Evolutionary conservation across 2,113 vertebrate genomes (phyloP).

Genomic region (Columba livia): DNA sequence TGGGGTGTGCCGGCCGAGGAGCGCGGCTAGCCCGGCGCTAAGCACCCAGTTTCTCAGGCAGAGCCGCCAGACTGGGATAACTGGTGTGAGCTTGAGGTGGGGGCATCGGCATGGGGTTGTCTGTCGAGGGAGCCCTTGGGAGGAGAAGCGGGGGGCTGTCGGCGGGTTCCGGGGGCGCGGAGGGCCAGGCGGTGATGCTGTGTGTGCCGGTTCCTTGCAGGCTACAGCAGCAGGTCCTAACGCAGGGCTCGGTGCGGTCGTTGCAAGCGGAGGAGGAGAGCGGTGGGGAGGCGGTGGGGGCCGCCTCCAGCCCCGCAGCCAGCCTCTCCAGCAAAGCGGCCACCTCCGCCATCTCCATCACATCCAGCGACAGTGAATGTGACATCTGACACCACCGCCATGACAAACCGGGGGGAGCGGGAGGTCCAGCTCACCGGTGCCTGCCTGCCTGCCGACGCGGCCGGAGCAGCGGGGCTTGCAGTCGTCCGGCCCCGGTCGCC

Average conservation of each 20-base stretch:
- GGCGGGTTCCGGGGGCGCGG: neutral
- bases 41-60: neutral
- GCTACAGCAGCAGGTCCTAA: constrained; percentile 96
- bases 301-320: constrained; percentile 90
- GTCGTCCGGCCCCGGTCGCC: neutral
- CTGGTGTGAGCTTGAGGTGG: neutral
- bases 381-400: constrained; percentile 85
- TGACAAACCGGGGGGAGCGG: constrained; percentile 39
- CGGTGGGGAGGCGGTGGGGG: constrained; percentile 85
- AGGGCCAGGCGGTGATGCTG: constrained; percentile 21
- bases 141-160: neutral
- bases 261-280: constrained; percentile 87
- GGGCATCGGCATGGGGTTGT: neutral
- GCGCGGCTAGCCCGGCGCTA: neutral
- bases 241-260: constrained; percentile 88
- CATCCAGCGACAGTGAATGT: constrained; percentile 99
- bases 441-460: constrained; percentile 38
- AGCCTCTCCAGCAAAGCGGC: constrained; percentile 96
- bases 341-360: constrained; percentile 98
- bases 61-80: neutral
- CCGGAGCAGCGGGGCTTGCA: neutral
- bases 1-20: neutral
- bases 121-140: no score
- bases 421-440: constrained; percentile 71
- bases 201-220: constrained; percentile 73